These are phyloP conservation scores for Procambarus virginalis DNA, from an alignment of 1,140 invertebrate genomes.

Conservation along the genomic window DNA sequence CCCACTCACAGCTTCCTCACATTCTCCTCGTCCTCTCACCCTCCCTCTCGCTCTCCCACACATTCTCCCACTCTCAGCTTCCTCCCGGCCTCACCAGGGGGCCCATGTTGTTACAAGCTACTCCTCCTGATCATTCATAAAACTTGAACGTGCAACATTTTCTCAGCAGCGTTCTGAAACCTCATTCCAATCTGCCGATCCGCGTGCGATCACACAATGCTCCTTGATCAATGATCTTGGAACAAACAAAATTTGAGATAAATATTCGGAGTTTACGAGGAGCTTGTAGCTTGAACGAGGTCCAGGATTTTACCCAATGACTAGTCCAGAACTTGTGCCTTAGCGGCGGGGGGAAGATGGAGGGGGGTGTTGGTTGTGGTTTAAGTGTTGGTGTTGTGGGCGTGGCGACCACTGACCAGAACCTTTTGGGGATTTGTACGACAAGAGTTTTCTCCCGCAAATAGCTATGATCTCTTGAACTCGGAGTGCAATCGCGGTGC, in stretches of 20 bases:
- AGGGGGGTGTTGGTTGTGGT: no score
- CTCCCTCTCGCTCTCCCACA: not conserved
- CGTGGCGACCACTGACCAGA: not conserved
- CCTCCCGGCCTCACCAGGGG: not conserved
- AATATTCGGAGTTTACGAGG: not conserved
- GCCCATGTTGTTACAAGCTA: not conserved
- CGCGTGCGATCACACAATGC: not conserved
- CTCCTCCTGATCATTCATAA: not conserved
- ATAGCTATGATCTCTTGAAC: not conserved
- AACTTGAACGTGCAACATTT: no score
- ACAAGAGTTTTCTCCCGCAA: not conserved
- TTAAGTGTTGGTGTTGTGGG: no score
- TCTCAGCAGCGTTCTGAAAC: no score
- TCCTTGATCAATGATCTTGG: not conserved
- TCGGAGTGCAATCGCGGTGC: not conserved
- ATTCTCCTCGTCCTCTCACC: not conserved
- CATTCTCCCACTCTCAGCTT: not conserved
- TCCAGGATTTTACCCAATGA: not conserved
- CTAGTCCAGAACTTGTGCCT: not conserved
- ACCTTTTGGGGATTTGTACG: not conserved
- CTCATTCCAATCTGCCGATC: no score
- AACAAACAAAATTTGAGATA: not conserved
- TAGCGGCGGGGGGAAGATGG: no score
- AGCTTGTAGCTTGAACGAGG: not conserved
- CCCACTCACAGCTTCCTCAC: not conserved